Evolutionary conservation across 2,888 invertebrate genomes (phyloP).

Genomic region (Hypolimnas misippus): DNA sequence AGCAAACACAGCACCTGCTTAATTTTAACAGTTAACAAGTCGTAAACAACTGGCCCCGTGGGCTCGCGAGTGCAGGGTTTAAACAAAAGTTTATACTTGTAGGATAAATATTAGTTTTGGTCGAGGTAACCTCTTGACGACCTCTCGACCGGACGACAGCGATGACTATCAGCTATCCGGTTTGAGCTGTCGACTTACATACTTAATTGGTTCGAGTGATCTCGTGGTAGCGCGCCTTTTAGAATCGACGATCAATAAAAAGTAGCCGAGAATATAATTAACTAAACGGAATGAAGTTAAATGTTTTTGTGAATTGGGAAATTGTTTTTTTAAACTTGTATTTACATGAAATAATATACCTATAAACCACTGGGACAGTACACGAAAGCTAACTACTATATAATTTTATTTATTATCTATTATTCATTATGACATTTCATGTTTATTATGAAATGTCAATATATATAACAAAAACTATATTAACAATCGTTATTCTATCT

Average conservation of each 20-base stretch:
- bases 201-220: constrained; percentile 43
- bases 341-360: too few relatives aligned
- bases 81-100: constrained; percentile 45
- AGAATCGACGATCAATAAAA: constrained; percentile 30
- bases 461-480: too few relatives aligned
- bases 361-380: too few relatives aligned
- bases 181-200: constrained; percentile 40
- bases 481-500: too few relatives aligned
- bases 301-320: too few relatives aligned
- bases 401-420: too few relatives aligned
- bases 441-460: too few relatives aligned
- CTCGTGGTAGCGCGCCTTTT: constrained; percentile 30
- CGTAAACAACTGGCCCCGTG: constrained; percentile 36
- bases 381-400: too few relatives aligned
- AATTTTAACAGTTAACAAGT: constrained; percentile 52
- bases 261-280: constrained; percentile 24
- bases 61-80: constrained; percentile 35
- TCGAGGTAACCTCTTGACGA: constrained; percentile 52
- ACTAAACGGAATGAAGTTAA: background rate
- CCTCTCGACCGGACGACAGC: constrained; percentile 51
- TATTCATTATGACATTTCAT: too few relatives aligned
- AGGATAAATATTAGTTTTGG: constrained; percentile 48
- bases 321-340: too few relatives aligned
- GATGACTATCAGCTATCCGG: constrained; percentile 49
- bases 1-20: constrained; percentile 48